Base-by-base conservation (phyloP, 1,140 invertebrate species). In the Bradysia coprophila region DNA sequence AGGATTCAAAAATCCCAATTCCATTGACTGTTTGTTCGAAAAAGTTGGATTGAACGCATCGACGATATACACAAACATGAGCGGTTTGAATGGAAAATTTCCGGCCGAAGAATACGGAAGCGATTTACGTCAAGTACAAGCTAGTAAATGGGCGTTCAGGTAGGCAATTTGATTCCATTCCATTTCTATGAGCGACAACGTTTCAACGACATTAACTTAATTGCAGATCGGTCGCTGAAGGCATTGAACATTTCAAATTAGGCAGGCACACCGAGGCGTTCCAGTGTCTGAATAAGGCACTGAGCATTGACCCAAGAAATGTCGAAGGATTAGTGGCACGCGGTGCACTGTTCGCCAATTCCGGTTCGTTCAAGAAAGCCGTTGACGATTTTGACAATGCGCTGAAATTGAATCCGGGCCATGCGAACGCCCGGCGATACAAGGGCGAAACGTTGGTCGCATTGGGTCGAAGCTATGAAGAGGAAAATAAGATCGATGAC, bases 401-500 rank as follows among this genome's bases (percentile, higher is more conserved):
- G 2, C 63, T 94, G 22, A 80, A 84, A 56, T 57, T 88, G 15
- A 91, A 94, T 65, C 80, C 80, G 16, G 82, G 75, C 43, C 90
- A 96, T 66, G 75, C 75, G n/a, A 95, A 96, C 71, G 91, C 89
- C 32, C 74, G 82, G 40, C 93, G 93, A 62, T 96, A 95, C 64
- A 77, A 93, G 69, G 81, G 84, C 18, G 88, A 95, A 60, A 95
- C 90, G 2, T 61, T 94, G 11, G 78, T 93, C 1, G 90, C 88
- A 1, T 63, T 80, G 49, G 86, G 75, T 51, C 73, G 80, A 45
- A 86, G 81, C 53, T 84, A 81, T 53, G 81, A 86, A 55, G 81
- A 86, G 49, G 80, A 85, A 47, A 82, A 81, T 49, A 84, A 86
- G 50, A 73, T 79, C 34, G 75, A 84, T n/a, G 83, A 89, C 45